Conservation (phyloP, 23 tunicate genomes). For the Botrylloides violaceus region DNA sequence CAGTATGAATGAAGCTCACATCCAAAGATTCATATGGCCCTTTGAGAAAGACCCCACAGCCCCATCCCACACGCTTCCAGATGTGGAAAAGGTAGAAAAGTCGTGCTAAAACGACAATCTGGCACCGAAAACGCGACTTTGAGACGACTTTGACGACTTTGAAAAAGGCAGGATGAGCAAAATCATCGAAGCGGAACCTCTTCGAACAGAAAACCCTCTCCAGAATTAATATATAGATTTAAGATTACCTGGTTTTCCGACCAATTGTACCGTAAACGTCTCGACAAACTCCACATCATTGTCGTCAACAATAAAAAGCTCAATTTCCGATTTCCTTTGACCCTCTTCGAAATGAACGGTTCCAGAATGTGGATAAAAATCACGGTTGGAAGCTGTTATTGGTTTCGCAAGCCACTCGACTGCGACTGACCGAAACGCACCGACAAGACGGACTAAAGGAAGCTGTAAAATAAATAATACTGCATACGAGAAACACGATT, state of each 20-base stretch:
- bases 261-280: slow-evolving; percentile 62
- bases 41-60: no score
- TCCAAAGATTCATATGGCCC: no score
- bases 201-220: no score
- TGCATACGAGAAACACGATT: not conserved
- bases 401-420: slow-evolving; percentile 75
- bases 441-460: slow-evolving; percentile 33
- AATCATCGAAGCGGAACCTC: no score
- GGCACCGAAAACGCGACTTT: no score
- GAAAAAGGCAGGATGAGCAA: no score
- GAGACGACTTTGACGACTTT: no score
- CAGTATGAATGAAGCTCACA: no score
- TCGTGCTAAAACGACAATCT: no score
- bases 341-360: slow-evolving; percentile 54
- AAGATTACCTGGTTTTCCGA: slow-evolving; percentile 42
- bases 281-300: slow-evolving; percentile 74
- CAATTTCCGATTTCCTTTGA: slow-evolving; percentile 24
- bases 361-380: slow-evolving; percentile 72
- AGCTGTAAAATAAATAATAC: slow-evolving; percentile 26
- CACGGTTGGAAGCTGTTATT: slow-evolving; percentile 31
- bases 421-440: slow-evolving; percentile 59
- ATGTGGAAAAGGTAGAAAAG: no score
- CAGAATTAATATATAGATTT: no score
- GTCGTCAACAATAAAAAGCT: slow-evolving; percentile 64
- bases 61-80: no score